Evolutionary conservation across 2,888 invertebrate genomes (phyloP), one percentile per base, ranked within the genome.

Genomic region (Cremastinae sp.): DNA sequence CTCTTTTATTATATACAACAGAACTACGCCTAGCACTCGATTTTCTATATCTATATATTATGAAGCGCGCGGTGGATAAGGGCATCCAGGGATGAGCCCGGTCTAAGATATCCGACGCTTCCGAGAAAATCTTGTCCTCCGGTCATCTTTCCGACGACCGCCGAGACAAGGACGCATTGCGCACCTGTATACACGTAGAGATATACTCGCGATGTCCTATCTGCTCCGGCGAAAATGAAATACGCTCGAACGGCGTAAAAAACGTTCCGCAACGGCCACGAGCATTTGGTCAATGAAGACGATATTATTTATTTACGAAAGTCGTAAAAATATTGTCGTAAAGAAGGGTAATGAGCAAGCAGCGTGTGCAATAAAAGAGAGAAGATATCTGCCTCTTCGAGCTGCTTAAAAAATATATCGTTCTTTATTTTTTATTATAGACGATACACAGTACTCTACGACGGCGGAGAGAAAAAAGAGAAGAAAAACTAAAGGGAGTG

Each of bases 81-180:
- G n/a, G n/a, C 71, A 74, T 68, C 56, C 61, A 53, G 70, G 59
- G 61, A 53, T 41, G 53, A 28, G 54, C 36, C 68, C 65, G 74
- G 43, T 62, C 74, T 77, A 51, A 66, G 61, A 58, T 72, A n/a
- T n/a, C n/a, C 73, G 54, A 59, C 69, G 45, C 54, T 74, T 78
- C 73, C 38, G 41, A 68, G 72, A 75, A 70, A 69, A 61, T 51
- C 66, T 38, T 64, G 61, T 78, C 70, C 56, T 51, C 71, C 51
- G 74, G 53, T 68, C 51, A 61, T 72, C 49, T 68, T 36, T 36
- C 2, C 56, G 66, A 68, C 18, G 47, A 28, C 28, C 5, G 53
- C 45, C 43, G 45, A 54, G 41, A 41, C 28, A 28, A 28, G 28
- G 28, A 28, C 28, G n/a, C 43, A n/a, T 3, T n/a, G 10, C 12